These are phyloP conservation scores for Catharus bicknelli DNA, from an alignment of 2,113 vertebrate genomes.

Conservation along the genomic window DNA sequence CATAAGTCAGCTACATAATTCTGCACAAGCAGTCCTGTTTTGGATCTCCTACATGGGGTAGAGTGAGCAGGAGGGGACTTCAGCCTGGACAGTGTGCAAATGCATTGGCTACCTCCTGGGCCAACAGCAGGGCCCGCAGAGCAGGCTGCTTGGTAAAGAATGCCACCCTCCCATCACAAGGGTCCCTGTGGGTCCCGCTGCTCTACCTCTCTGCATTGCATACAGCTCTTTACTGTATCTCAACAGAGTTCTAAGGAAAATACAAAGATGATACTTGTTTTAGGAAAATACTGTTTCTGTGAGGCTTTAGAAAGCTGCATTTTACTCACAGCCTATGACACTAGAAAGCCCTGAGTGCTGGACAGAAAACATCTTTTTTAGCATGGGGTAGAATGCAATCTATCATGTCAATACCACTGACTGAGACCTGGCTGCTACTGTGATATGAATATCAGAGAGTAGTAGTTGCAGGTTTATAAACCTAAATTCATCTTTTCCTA, in stretches of 20 bases:
- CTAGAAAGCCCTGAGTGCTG: neutral
- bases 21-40: neutral
- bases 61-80: neutral
- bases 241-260: slow-evolving; percentile 1
- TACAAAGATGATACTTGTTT: neutral
- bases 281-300: slow-evolving; percentile 5
- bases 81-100: neutral
- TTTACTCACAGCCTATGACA: neutral
- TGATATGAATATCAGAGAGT: neutral
- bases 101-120: neutral
- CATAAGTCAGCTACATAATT: neutral
- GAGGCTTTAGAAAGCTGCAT: slow-evolving; percentile 17
- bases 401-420: neutral
- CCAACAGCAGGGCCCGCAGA: neutral
- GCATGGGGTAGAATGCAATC: neutral
- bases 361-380: neutral
- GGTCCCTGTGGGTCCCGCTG: neutral
- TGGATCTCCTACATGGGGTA: neutral
- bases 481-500: neutral
- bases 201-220: neutral
- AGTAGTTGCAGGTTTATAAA: slow-evolving; percentile 10
- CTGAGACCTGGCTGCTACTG: neutral
- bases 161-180: neutral
- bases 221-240: neutral
- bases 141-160: neutral